Conservation (phyloP, 2,113 vertebrate species). For the Oriolus oriolus region DNA sequence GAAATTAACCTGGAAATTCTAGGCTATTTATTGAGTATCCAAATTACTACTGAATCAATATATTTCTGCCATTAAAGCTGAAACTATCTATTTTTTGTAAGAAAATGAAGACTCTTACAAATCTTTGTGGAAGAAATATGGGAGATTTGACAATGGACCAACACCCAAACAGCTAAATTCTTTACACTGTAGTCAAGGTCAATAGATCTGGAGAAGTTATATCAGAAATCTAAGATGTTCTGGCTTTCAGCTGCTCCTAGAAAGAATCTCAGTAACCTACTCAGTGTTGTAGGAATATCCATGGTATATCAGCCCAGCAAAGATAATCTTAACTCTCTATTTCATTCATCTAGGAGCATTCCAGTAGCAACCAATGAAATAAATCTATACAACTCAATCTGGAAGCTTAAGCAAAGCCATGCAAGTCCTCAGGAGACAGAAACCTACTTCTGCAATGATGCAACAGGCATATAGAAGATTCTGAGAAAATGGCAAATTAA, state of each 20-base stretch:
- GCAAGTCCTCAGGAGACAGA: not conserved
- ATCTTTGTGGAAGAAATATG: not conserved
- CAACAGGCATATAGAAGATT: not conserved
- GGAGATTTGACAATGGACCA: not conserved
- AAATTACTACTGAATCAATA: not conserved
- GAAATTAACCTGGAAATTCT: not conserved
- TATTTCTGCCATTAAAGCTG: not conserved
- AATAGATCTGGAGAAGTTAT: not conserved
- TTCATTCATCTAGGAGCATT: not conserved
- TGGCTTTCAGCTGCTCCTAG: not conserved
- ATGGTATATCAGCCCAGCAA: not conserved
- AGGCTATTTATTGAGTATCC: not conserved
- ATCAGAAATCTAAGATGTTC: not conserved
- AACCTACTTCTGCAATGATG: not conserved
- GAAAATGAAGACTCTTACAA: not conserved
- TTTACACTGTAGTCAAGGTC: not conserved
- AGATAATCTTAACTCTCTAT: not conserved
- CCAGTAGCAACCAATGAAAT: not conserved
- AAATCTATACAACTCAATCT: not conserved
- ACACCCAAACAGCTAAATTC: not conserved
- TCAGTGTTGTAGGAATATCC: not conserved
- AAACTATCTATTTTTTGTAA: not conserved
- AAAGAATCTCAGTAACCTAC: not conserved
- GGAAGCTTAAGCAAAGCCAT: not conserved
- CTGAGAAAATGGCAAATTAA: not conserved